Conservation (phyloP, 2,797 vertebrate species). For the Smutsia temminckii region DNA sequence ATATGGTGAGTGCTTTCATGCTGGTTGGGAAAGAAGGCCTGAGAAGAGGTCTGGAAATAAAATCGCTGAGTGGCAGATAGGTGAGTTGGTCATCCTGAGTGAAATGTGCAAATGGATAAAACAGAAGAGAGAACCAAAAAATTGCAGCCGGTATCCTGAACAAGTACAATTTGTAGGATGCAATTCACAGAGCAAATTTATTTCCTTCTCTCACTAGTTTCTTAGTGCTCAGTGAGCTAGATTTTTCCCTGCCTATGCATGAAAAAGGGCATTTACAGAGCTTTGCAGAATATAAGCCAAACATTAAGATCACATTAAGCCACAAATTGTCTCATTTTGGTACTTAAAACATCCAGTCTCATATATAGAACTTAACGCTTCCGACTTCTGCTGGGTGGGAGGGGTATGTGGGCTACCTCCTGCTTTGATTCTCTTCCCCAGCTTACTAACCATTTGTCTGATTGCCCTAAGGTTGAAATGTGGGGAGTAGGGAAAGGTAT, state of each 20-base stretch:
- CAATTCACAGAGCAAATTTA: constrained; percentile 36
- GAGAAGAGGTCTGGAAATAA: constrained; percentile 45
- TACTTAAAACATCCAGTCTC: background rate
- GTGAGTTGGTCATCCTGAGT: background rate
- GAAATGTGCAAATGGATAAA: constrained; percentile 41
- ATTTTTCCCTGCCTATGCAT: background rate
- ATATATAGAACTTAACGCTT: background rate
- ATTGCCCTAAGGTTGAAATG: background rate
- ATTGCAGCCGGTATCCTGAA: background rate
- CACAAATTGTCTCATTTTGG: background rate
- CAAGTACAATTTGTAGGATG: background rate
- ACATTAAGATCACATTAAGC: background rate
- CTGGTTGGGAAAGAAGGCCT: constrained; percentile 6
- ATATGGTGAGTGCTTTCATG: constrained; percentile 32
- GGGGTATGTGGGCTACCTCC: background rate
- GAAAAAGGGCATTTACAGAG: background rate
- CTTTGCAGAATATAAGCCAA: background rate
- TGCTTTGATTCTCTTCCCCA: background rate
- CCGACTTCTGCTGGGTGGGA: background rate
- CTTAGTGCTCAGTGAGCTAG: background rate
- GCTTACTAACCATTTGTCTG: background rate
- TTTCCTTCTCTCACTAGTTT: constrained; percentile 23
- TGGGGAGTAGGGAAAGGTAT: background rate
- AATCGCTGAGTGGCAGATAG: background rate
- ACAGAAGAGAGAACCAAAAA: constrained; percentile 18